phyloP scores from a whole-genome alignment of 2,888 invertebrate species.

The Proisotoma minuta region DNA sequence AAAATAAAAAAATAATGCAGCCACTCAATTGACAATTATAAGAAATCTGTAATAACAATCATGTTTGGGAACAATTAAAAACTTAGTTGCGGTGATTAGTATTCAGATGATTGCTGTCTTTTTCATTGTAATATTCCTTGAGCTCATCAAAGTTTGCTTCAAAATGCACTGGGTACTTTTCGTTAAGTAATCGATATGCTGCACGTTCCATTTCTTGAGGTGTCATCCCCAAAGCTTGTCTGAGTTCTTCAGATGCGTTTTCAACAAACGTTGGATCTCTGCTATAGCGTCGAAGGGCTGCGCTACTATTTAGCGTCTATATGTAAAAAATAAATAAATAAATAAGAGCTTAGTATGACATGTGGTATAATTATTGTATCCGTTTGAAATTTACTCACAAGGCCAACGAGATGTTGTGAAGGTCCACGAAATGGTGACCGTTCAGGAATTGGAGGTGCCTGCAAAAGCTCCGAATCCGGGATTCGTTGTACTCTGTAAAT shows the following conservation, averaged over 20 bases:
- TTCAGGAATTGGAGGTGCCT: slow-evolving; percentile 13
- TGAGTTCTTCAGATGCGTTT: slow-evolving; percentile 9
- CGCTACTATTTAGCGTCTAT: slow-evolving; percentile 2
- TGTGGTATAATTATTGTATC: background rate
- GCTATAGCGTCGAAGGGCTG: slow-evolving; percentile 10
- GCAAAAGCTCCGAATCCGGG: slow-evolving; percentile 7
- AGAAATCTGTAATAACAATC: too few species aligned
- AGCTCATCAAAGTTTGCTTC: slow-evolving; percentile 1
- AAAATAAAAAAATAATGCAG: too few species aligned
- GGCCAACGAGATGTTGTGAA: slow-evolving; percentile 13
- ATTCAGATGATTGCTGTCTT: background rate
- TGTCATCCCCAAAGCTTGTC: slow-evolving; percentile 12
- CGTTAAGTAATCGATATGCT: slow-evolving; percentile 9
- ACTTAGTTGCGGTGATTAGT: too few species aligned
- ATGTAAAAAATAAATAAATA: slow-evolving; percentile 1
- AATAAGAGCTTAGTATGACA: background rate
- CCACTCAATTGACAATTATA: too few species aligned
- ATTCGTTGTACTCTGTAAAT: slow-evolving; percentile 11
- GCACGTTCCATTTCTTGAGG: slow-evolving; percentile 18
- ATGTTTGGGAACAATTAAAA: too few species aligned
- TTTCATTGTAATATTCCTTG: background rate
- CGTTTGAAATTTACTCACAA: background rate
- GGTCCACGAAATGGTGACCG: slow-evolving; percentile 10
- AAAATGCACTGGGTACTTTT: slow-evolving; percentile 14
- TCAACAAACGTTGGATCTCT: slow-evolving; percentile 15